These are phyloP conservation scores for Drosophila pectinifera DNA, from an alignment of 1,140 invertebrate species.

Conservation along the genomic window DNA sequence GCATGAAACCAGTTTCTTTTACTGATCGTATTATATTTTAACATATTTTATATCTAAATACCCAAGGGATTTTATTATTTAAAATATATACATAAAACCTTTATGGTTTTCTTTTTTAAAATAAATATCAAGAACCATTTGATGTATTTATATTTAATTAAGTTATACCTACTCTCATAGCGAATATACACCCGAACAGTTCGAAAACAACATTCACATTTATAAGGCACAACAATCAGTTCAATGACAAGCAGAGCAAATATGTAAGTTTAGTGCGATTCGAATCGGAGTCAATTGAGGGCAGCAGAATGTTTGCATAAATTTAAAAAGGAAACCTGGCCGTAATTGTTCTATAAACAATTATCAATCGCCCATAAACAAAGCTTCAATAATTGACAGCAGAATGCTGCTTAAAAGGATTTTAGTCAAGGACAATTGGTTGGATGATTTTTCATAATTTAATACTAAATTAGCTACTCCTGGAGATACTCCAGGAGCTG, in stretches of 20 bases:
- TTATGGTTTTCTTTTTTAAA: background rate
- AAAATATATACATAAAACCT: background rate
- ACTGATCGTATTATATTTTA: background rate
- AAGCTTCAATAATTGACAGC: slow-evolving; percentile 15
- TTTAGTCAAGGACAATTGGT: slow-evolving; percentile 53
- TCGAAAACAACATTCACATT: slow-evolving; percentile 70
- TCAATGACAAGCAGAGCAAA: slow-evolving; percentile 75
- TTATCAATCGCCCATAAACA: slow-evolving; percentile 58
- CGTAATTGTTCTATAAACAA: slow-evolving; percentile 67
- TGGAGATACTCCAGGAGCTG: background rate
- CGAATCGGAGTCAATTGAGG: slow-evolving; percentile 40
- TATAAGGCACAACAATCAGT: slow-evolving; percentile 62
- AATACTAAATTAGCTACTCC: slow-evolving; percentile 57
- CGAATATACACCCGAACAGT: slow-evolving; percentile 6
- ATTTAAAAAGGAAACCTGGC: slow-evolving; percentile 41
- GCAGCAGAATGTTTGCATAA: slow-evolving; percentile 72
- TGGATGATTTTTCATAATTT: slow-evolving; percentile 75
- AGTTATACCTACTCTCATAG: background rate
- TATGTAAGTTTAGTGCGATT: slow-evolving; percentile 52
- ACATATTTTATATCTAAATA: background rate
- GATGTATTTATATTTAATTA: background rate
- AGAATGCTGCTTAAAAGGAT: slow-evolving; percentile 51
- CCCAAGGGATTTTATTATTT: background rate
- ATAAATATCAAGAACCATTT: background rate
- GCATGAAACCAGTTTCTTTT: no score